phyloP scores from a whole-genome alignment of 2,113 vertebrate genomes.

The Sebastes schlegelii region DNA sequence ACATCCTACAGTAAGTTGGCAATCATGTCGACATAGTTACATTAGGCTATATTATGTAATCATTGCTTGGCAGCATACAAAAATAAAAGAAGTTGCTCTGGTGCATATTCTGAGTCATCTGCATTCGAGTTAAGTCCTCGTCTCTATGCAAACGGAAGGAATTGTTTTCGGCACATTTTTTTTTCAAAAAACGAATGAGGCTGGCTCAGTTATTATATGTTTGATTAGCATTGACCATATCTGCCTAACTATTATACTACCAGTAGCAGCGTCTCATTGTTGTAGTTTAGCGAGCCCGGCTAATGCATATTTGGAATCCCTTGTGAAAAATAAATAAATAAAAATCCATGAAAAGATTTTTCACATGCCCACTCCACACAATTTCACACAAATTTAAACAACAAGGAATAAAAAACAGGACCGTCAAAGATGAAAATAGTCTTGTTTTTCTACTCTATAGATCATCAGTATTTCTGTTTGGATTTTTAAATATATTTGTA shows the following conservation, averaged over 20 bases:
- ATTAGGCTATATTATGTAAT: slow-evolving; percentile 74
- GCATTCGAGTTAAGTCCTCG: slow-evolving; percentile 65
- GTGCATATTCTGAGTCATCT: slow-evolving; percentile 77
- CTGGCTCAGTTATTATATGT: slow-evolving; percentile 72
- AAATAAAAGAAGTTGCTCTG: slow-evolving; percentile 83
- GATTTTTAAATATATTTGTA: neutral
- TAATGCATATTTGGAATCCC: slow-evolving; percentile 73
- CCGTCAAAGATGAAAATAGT: slow-evolving; percentile 19
- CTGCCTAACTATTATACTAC: slow-evolving; percentile 53
- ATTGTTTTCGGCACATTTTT: slow-evolving; percentile 61
- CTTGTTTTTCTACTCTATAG: slow-evolving; percentile 5
- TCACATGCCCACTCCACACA: slow-evolving; percentile 25
- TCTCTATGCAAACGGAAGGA: slow-evolving; percentile 67
- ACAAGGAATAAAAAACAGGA: slow-evolving; percentile 17
- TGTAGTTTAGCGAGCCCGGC: slow-evolving; percentile 48
- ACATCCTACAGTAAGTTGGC: slow-evolving; percentile 72
- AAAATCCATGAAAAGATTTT: slow-evolving; percentile 3
- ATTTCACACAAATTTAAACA: slow-evolving; percentile 23
- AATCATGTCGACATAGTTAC: slow-evolving; percentile 74
- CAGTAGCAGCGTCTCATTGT: slow-evolving; percentile 65
- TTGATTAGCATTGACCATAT: slow-evolving; percentile 48
- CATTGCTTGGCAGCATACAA: slow-evolving; percentile 81
- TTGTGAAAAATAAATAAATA: slow-evolving; percentile 12
- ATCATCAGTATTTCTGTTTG: slow-evolving; percentile 1
- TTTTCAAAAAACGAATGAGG: slow-evolving; percentile 43